A percentile compares a stretch with the other conserved stretches of the same genome.
These are phyloP conservation scores for Synanthedon tipuliformis DNA, from an alignment of 2,888 invertebrate species.

Conservation along the genomic window DNA sequence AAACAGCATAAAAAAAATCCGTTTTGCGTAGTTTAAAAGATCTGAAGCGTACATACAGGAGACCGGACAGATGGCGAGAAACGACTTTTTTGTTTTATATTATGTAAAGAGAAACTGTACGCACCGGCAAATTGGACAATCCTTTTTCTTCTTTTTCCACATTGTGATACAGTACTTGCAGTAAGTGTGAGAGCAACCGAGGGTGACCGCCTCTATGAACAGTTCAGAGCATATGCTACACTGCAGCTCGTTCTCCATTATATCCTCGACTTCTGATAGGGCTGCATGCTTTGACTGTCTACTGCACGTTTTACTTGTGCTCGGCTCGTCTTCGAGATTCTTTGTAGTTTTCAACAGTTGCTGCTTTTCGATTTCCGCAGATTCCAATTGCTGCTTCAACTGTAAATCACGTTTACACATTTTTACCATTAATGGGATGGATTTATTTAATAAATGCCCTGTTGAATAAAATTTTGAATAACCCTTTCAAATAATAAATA, in stretches of 20 bases:
- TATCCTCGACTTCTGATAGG: conserved; percentile 55
- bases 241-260: conserved; percentile 78
- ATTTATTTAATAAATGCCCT: too few species aligned
- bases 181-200: conserved; percentile 81
- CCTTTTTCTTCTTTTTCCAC: conserved; percentile 77
- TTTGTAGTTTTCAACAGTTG: conserved; percentile 22
- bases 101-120: background rate
- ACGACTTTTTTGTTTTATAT: too few species aligned
- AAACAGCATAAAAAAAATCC: too few species aligned
- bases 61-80: too few species aligned
- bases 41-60: too few species aligned
- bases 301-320: conserved; percentile 15
- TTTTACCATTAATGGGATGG: too few species aligned
- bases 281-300: conserved; percentile 29
- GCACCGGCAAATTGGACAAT: conserved; percentile 79
- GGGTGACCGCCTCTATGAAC: conserved; percentile 75
- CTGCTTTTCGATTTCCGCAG: conserved; percentile 39
- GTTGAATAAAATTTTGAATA: too few species aligned
- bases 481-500: too few species aligned
- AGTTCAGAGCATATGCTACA: conserved; percentile 83
- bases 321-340: conserved; percentile 2
- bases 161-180: conserved; percentile 77
- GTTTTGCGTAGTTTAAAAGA: too few species aligned
- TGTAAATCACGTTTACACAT: conserved; percentile 8
- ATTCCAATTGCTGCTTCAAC: conserved; percentile 38